Percentiles rank a stretch among this genome's conserved stretches.
These are phyloP conservation scores for Garrulus glandarius DNA, from an alignment of 2,797 vertebrate species.

Conservation along the genomic window DNA sequence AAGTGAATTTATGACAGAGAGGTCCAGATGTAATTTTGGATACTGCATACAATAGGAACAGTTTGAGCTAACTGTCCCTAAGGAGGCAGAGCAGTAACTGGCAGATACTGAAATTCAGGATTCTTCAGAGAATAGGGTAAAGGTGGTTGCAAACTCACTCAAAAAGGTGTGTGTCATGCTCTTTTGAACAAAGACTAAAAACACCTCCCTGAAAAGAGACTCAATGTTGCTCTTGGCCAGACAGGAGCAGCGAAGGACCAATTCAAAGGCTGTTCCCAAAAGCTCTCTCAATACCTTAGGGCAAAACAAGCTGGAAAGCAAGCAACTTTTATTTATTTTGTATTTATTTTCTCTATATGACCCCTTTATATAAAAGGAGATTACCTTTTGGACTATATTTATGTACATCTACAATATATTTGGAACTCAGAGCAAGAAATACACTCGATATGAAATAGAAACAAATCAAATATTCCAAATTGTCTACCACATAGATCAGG, in stretches of 20 bases:
- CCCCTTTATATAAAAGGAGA: neutral
- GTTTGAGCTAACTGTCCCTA: neutral
- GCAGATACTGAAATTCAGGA: neutral
- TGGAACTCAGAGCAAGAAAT: neutral
- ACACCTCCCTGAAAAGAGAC: neutral
- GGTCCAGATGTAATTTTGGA: conserved; percentile 27
- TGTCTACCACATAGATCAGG: neutral
- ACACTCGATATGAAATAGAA: neutral
- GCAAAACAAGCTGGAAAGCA: neutral
- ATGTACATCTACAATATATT: neutral
- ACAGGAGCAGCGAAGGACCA: neutral
- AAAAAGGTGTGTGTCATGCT: neutral
- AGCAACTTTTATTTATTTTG: neutral
- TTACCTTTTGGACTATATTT: neutral
- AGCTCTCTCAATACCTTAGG: neutral
- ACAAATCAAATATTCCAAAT: neutral
- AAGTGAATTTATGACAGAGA: conserved; percentile 20
- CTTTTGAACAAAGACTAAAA: neutral
- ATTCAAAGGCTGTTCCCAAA: neutral
- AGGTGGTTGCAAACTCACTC: neutral
- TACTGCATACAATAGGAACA: neutral
- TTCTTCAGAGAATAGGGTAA: neutral
- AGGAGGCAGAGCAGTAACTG: neutral
- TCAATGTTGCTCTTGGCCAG: neutral
- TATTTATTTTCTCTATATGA: neutral